Percentiles rank a stretch among this genome's conserved stretches.
phyloP scores from a whole-genome alignment of 2,888 invertebrate species.

The Barypeithes pellucidus region DNA sequence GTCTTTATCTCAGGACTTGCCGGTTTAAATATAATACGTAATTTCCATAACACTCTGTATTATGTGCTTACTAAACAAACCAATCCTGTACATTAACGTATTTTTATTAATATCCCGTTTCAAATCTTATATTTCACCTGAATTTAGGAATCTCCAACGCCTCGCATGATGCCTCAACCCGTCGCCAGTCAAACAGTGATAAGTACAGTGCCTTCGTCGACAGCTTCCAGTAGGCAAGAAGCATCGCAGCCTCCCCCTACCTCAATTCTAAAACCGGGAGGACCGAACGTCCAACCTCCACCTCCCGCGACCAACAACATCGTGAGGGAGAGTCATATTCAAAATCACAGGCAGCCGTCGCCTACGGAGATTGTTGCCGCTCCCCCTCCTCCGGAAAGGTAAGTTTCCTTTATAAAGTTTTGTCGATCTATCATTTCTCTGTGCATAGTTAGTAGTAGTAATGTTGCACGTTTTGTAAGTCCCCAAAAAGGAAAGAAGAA shows the following conservation, averaged over 20 bases:
- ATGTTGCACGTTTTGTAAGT: no score
- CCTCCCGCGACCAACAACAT: conserved; percentile 20
- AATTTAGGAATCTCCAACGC: conserved; percentile 66
- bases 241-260: conserved; percentile 62
- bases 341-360: conserved; percentile 66
- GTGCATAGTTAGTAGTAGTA: no score
- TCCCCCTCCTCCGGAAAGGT: conserved; percentile 85
- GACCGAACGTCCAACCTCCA: conserved; percentile 60
- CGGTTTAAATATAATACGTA: no score
- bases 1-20: no score
- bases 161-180: conserved; percentile 66
- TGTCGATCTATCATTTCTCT: no score
- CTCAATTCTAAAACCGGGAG: conserved; percentile 69
- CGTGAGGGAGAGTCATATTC: conserved; percentile 24
- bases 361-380: conserved; percentile 69
- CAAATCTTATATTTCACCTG: not conserved
- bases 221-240: conserved; percentile 65
- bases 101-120: no score
- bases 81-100: no score
- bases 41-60: no score
- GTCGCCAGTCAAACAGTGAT: conserved; percentile 66
- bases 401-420: not conserved
- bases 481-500: no score
- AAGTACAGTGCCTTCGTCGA: conserved; percentile 65
- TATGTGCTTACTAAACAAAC: no score